phyloP scores from a whole-genome alignment of 2,113 vertebrate species.

The Aplodontia rufa region DNA sequence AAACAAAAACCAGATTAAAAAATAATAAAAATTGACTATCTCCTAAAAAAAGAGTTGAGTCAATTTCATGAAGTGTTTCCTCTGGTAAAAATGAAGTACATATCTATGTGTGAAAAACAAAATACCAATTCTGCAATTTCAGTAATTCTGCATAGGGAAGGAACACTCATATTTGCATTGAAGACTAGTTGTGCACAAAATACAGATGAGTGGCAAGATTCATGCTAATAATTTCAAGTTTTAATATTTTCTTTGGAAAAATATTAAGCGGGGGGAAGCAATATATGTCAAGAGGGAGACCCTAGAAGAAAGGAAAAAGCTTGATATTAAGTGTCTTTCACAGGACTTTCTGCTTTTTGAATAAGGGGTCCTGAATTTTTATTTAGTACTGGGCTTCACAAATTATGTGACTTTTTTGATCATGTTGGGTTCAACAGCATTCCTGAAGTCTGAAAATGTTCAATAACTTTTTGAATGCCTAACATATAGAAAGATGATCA shows the following conservation, averaged over 20 bases:
- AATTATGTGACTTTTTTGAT: neutral
- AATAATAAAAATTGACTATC: too few species aligned
- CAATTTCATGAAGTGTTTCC: neutral
- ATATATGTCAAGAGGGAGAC: neutral
- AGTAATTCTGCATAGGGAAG: neutral
- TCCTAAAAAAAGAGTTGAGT: slow-evolving; percentile 7
- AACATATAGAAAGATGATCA: neutral
- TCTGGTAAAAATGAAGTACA: neutral
- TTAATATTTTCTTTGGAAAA: slow-evolving; percentile 7
- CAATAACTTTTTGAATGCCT: neutral
- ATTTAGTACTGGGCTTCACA: neutral
- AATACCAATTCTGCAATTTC: neutral
- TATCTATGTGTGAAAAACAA: neutral
- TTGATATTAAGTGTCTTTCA: neutral
- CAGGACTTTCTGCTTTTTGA: neutral
- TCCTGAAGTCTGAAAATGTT: neutral
- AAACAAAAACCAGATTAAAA: too few species aligned
- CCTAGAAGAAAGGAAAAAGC: neutral
- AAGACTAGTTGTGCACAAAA: neutral
- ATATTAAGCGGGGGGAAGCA: neutral
- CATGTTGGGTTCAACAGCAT: neutral
- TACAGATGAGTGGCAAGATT: neutral
- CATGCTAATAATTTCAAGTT: neutral
- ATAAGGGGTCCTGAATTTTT: neutral
- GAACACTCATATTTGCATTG: neutral